Conservation (phyloP, 2,113 vertebrate species). For the Numida meleagris region DNA sequence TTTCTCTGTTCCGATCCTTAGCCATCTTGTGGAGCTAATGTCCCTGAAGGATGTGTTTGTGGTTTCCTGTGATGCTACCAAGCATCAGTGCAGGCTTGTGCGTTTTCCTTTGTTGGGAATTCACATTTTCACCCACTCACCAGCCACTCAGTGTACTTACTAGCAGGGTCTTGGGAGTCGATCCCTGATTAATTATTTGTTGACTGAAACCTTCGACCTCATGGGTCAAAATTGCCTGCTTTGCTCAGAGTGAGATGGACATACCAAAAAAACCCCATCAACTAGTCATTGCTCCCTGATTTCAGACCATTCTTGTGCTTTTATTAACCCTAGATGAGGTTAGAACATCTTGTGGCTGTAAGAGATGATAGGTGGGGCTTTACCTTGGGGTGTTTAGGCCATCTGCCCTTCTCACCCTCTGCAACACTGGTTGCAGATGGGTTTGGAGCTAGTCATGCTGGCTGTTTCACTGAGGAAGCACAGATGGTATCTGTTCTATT, state of each 20-base stretch:
- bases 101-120: not conserved
- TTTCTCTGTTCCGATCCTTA: constrained; percentile 17
- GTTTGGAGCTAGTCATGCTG: not conserved
- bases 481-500: not conserved
- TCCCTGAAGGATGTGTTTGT: not conserved
- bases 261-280: not conserved
- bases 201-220: not conserved
- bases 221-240: not conserved
- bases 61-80: not conserved
- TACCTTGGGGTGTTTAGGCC: not conserved
- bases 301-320: not conserved
- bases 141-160: not conserved
- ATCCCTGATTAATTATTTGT: not conserved
- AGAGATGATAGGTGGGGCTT: not conserved
- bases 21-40: not conserved
- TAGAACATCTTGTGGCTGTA: not conserved
- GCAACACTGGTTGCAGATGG: not conserved
- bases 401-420: not conserved
- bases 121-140: not conserved
- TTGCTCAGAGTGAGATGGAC: not conserved
- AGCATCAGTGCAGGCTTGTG: not conserved
- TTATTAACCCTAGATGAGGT: not conserved
- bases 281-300: not conserved
- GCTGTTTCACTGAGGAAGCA: not conserved
- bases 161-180: not conserved